These are phyloP conservation scores for Campoletis sonorensis DNA, from an alignment of 1,140 invertebrate species.

Conservation along the genomic window DNA sequence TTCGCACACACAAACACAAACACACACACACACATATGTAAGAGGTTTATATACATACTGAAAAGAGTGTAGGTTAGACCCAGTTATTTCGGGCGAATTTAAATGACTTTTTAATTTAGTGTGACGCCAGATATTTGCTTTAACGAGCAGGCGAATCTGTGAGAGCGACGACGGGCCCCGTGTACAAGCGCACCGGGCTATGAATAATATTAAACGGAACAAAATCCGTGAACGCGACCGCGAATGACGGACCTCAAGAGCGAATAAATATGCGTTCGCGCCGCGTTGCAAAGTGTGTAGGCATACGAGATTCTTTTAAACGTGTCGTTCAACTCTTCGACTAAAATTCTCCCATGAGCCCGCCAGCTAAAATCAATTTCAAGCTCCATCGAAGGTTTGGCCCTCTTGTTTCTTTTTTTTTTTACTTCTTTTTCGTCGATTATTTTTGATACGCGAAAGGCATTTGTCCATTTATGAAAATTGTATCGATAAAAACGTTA, in stretches of 20 bases:
- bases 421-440: background rate
- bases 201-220: slow-evolving; percentile 67
- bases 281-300: slow-evolving; percentile 22
- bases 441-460: background rate
- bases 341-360: slow-evolving; percentile 32
- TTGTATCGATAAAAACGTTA: too few relatives aligned
- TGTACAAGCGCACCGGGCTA: slow-evolving; percentile 56
- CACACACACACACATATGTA: background rate
- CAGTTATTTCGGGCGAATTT: slow-evolving; percentile 61
- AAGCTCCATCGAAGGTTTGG: background rate
- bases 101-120: slow-evolving; percentile 70
- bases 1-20: background rate
- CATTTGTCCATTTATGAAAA: too few relatives aligned
- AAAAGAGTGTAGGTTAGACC: slow-evolving; percentile 22
- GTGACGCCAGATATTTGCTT: slow-evolving; percentile 67
- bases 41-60: background rate
- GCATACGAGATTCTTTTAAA: slow-evolving; percentile 27
- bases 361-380: slow-evolving; percentile 4
- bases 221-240: slow-evolving; percentile 31
- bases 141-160: slow-evolving; percentile 61
- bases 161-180: slow-evolving; percentile 10
- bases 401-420: too few relatives aligned
- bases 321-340: slow-evolving; percentile 31
- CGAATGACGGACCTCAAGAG: background rate
- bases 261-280: slow-evolving; percentile 5